Base-by-base conservation (phyloP, 2,888 invertebrate species). In the Chaetogeoica ovagalla region DNA sequence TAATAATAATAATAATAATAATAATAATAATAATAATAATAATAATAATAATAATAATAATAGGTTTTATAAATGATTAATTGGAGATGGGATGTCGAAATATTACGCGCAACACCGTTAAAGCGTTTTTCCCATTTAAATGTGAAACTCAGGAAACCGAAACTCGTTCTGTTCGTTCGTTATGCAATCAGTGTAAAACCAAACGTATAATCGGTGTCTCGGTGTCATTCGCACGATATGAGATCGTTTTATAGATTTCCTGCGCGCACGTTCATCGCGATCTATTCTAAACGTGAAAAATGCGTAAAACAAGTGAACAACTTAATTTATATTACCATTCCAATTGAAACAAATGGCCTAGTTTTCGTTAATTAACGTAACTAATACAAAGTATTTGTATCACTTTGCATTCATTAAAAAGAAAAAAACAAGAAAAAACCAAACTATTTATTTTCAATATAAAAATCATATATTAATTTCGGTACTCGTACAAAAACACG, bases 201-300 rank as follows among this genome's bases (percentile, higher is more conserved):
- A 71, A 71, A 43, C 71, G 23, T 43, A n/a, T 57, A 60, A 72
- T 60, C 23, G 2, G 23, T 43, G 43, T 21, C 13, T 43, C 23
- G 8, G 60, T 30, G 43, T n/a, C n/a, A 23, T 21, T 60, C 1
- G 48, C 1, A 9, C 1, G 23, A 43, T 39, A 39, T 6, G n/a
- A n/a, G n/a, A n/a, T n/a, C n/a, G n/a, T n/a, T 72, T 72, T 72
- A 43, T 23, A 21, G 39, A 72, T 39, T 19, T 43, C 8, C 17
- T n/a, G 15, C n/a, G 39, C 4, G 7, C 7, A 39, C 7, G 39
- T 6, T 39, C 4, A 39, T n/a, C n/a, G 11, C 23, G 30, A 30
- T 19, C n/a, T 55, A 11, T 6, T 39, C 23, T 23, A 55, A 55
- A 69, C 9, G 52, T 30, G 11, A 65, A 52, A 69, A 39, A 39